A percentile compares a stretch with the other conserved stretches of the same genome.
Evolutionary conservation across 2,888 invertebrate species (phyloP).

Genomic region (Netelia melanura): DNA sequence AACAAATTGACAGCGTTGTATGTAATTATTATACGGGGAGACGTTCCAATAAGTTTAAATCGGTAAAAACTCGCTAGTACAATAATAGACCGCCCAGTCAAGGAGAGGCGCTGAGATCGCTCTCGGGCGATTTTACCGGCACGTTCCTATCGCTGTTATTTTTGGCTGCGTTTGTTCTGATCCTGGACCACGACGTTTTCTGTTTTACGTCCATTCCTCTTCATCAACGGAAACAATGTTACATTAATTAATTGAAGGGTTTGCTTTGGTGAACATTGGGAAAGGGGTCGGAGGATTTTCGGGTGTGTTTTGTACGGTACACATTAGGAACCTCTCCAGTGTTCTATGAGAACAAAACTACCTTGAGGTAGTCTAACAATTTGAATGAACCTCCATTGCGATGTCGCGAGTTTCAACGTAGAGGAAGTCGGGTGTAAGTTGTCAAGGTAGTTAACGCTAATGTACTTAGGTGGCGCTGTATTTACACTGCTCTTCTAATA

Average conservation of each 20-base stretch:
- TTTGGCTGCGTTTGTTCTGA: slow-evolving; percentile 11
- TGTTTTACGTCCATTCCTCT: background rate
- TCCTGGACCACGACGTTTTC: background rate
- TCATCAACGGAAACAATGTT: slow-evolving; percentile 14
- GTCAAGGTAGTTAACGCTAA: background rate
- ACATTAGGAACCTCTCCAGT: background rate
- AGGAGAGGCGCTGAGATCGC: too few relatives aligned
- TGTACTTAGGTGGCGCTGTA: background rate
- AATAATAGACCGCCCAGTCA: too few relatives aligned
- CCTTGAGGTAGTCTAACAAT: slow-evolving; percentile 9
- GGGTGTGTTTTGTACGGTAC: slow-evolving; percentile 12
- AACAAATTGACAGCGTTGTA: background rate
- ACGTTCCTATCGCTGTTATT: slow-evolving; percentile 20
- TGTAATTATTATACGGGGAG: too few relatives aligned
- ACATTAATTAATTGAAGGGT: slow-evolving; percentile 25
- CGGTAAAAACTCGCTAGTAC: too few relatives aligned
- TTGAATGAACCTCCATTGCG: slow-evolving; percentile 15
- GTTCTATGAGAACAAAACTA: slow-evolving; percentile 7
- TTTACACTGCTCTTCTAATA: background rate
- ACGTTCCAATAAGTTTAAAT: too few relatives aligned
- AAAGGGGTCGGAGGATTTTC: slow-evolving; percentile 22
- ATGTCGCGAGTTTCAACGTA: background rate
- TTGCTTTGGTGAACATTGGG: slow-evolving; percentile 11
- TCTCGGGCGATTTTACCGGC: too few relatives aligned
- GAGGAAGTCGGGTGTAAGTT: background rate